Conservation (phyloP, 2,113 vertebrate genomes). For the Eurypyga helias region DNA sequence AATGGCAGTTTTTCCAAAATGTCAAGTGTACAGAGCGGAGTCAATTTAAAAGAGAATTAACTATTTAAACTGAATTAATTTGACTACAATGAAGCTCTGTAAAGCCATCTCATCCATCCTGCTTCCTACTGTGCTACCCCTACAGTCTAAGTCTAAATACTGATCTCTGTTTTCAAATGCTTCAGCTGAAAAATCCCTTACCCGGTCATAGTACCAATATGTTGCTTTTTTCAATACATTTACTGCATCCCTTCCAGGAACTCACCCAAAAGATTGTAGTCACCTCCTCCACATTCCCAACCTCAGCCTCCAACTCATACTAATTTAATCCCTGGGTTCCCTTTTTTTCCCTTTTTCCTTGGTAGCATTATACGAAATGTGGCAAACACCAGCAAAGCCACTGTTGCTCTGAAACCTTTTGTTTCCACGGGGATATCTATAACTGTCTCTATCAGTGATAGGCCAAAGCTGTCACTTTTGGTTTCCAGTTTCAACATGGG, state of each 20-base stretch:
- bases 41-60: conserved; percentile 57
- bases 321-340: neutral
- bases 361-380: neutral
- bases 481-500: neutral
- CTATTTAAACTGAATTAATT: conserved; percentile 61
- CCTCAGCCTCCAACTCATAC: neutral
- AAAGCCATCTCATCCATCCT: conserved; percentile 11
- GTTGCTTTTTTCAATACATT: neutral
- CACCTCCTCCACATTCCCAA: neutral
- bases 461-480: neutral
- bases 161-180: neutral
- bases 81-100: conserved; percentile 21
- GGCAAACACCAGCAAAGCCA: neutral
- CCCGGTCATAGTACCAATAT: neutral
- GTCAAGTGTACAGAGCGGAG: conserved; percentile 8
- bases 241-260: neutral
- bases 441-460: neutral
- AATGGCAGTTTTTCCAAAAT: conserved; percentile 50
- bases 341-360: neutral
- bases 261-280: neutral
- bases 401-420: neutral
- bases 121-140: neutral
- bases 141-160: neutral
- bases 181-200: neutral
- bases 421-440: neutral